A percentile compares a stretch with the other conserved stretches of the same genome.
These are phyloP conservation scores for Distichodus sexfasciatus DNA, from an alignment of 2,797 vertebrate genomes.

Conservation along the genomic window DNA sequence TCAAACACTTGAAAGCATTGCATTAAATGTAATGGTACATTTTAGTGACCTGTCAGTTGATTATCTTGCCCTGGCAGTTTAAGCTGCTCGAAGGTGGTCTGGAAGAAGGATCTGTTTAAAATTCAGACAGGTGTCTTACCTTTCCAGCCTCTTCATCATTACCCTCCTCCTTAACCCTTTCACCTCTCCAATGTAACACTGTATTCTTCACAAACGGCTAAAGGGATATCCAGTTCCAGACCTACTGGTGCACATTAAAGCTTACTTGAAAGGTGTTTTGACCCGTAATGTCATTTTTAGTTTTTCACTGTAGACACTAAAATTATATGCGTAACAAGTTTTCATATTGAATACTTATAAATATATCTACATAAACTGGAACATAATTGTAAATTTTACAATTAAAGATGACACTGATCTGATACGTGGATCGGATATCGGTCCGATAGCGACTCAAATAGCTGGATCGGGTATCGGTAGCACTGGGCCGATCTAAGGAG, in stretches of 20 bases:
- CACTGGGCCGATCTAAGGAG: too few species aligned
- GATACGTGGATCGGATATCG: too few species aligned
- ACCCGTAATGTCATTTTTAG: conserved; percentile 25
- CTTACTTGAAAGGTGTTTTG: conserved; percentile 77
- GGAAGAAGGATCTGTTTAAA: conserved; percentile 42
- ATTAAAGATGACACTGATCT: too few species aligned
- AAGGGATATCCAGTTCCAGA: conserved; percentile 75
- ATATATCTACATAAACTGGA: background rate
- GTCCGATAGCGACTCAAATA: too few species aligned
- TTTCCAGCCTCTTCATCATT: conserved; percentile 12
- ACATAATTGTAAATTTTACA: too few species aligned
- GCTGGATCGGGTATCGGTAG: too few species aligned
- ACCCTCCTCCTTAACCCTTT: conserved; percentile 1
- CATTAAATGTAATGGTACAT: conserved; percentile 74
- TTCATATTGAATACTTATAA: background rate
- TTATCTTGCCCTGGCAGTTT: conserved; percentile 77
- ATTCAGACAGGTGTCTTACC: conserved; percentile 21
- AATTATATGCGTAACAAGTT: too few species aligned
- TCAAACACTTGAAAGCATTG: conserved; percentile 50
- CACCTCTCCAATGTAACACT: conserved; percentile 37
- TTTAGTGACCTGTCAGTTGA: conserved; percentile 71
- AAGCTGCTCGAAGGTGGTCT: conserved; percentile 69
- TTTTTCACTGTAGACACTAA: too few species aligned
- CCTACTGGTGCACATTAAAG: conserved; percentile 84
- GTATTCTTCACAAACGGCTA: conserved; percentile 58